These are phyloP conservation scores for Crenuchus spilurus DNA, from an alignment of 2,797 vertebrate species.

Conservation along the genomic window DNA sequence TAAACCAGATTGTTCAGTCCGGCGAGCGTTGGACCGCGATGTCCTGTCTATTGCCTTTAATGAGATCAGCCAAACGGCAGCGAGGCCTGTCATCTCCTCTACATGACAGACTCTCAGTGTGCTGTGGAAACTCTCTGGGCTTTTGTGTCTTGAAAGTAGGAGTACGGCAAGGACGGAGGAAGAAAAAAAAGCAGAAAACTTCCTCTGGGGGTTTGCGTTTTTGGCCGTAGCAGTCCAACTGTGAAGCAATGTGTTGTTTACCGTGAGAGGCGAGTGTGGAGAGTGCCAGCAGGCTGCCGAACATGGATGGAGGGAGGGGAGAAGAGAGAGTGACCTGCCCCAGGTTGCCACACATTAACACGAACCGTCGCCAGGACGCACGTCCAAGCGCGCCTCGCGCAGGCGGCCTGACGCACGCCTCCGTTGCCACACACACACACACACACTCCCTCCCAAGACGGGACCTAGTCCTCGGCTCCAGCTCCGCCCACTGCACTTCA, in stretches of 20 bases:
- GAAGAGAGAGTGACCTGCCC: slow-evolving; percentile 76
- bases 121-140: slow-evolving; percentile 42
- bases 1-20: slow-evolving; percentile 53
- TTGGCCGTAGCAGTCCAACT: slow-evolving; percentile 79
- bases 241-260: slow-evolving; percentile 88
- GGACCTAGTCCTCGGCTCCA: slow-evolving; percentile 57
- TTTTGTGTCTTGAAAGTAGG: slow-evolving; percentile 49
- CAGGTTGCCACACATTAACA: slow-evolving; percentile 84
- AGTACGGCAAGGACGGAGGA: slow-evolving; percentile 65
- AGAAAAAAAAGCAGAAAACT: slow-evolving; percentile 72
- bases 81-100: slow-evolving; percentile 44
- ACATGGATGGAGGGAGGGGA: slow-evolving; percentile 67
- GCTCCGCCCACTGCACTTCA: slow-evolving; percentile 74
- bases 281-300: slow-evolving; percentile 80
- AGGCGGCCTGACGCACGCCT: slow-evolving; percentile 52
- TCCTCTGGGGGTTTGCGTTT: slow-evolving; percentile 70
- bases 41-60: slow-evolving; percentile 50
- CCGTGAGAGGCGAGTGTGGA: slow-evolving; percentile 65
- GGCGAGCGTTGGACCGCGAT: slow-evolving; percentile 46
- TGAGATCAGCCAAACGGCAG: slow-evolving; percentile 53
- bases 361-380: slow-evolving; percentile 73
- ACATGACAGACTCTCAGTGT: slow-evolving; percentile 51
- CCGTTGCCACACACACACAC: slow-evolving; percentile 34
- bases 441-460: slow-evolving; percentile 53
- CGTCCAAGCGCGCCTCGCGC: slow-evolving; percentile 73